Base-by-base conservation (phyloP, 2,888 invertebrate species). In the Drosophila nr. perissopoda region DNA sequence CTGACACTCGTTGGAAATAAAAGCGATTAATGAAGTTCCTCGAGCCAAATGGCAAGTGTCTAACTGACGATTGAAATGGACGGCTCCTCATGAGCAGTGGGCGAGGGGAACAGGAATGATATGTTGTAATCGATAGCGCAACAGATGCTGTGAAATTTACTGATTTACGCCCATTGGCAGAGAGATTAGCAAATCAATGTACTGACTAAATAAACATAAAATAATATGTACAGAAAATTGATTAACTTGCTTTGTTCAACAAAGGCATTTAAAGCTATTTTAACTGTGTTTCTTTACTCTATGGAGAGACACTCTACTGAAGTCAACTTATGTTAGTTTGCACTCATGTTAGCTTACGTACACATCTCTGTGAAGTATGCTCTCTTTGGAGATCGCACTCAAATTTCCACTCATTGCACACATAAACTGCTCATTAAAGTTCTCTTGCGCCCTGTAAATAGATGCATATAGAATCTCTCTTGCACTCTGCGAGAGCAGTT, bases 21-120 rank as follows among this genome's bases (percentile, higher is more conserved):
- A 77, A 58, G 69, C 77, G 85, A 78, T 84, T 84, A 86, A 84
- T 88, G 81, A 83, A 88, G 83, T 88, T 81, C 76, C 71, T 51
- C 56, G 27, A 36, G 62, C 54, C 83, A 77, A 85, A 83, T 74
- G 85, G 70, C 73, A 79, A 85, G 70, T 75, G 73, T 74, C 86
- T 88, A 88, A 83, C 86, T 83, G 83, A 79, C 68, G 72, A 61
- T 71, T 61, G 64, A 70, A 70, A 70, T 58, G 54, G 46, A 21
- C 56, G 6, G 33, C 3, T 10, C 18, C 6, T 34, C 62, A n/a
- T 16, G 27, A 8, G n/a, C 27, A 48, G 51, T 40, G 51, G 25
- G 27, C 7, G 8, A 25, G 13, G 29, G 29, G 25, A 13, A n/a
- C 33, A 33, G 13, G 5, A 29, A 38, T 21, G n/a, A 52, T 51